These are phyloP conservation scores for Eumeta japonica DNA, from an alignment of 1,140 invertebrate genomes.

Conservation along the genomic window DNA sequence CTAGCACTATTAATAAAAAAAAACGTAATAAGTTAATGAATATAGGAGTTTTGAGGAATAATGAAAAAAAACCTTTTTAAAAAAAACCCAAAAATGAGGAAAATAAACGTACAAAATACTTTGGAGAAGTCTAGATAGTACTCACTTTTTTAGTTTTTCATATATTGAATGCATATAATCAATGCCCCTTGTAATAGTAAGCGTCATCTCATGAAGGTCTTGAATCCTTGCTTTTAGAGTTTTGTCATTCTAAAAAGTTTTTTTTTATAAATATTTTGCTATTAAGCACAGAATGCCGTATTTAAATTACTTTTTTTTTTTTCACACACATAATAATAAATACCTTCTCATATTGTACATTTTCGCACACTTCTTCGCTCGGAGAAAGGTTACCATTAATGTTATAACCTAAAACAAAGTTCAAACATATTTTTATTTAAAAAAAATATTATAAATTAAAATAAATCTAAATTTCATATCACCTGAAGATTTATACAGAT, in stretches of 20 bases:
- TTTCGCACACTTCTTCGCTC: no score
- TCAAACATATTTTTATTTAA: conserved; percentile 1
- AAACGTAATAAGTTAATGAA: not conserved
- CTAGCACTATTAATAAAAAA: no score
- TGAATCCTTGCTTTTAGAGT: conserved; percentile 84
- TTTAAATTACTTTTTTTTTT: no score
- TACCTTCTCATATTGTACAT: conserved; percentile 61
- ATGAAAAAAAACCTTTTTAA: no score
- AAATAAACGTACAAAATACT: no score
- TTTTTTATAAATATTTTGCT: no score
- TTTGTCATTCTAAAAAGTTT: conserved; percentile 90
- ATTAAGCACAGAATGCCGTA: no score
- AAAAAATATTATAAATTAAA: conserved; percentile 5
- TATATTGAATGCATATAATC: conserved; percentile 84
- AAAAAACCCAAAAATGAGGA: no score
- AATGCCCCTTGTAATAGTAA: conserved; percentile 85
- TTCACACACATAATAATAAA: conserved; percentile 77
- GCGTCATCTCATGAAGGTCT: conserved; percentile 88
- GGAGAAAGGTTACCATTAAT: conserved; percentile 70
- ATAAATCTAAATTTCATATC: no score
- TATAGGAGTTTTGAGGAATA: no score
- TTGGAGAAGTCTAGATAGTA: no score
- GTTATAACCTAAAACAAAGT: not conserved
- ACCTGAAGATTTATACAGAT: conserved; percentile 18
- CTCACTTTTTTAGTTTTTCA: conserved; percentile 88